Conservation (phyloP, 2,797 vertebrate species). For the Rhinoraja longicauda region DNA sequence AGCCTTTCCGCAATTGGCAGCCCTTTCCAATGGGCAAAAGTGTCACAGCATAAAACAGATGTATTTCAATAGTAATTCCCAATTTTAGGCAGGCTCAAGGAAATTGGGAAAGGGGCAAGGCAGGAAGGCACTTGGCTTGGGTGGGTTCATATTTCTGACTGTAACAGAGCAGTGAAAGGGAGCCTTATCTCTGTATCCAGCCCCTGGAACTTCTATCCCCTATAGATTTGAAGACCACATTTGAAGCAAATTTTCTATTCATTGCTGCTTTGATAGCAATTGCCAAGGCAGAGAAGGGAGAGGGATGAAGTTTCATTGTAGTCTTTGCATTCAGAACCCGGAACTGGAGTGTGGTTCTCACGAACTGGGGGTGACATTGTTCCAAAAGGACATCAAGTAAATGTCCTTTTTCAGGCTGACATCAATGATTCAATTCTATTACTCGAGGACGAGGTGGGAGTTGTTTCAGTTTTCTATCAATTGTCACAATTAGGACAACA, state of each 20-base stretch:
- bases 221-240: neutral
- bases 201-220: neutral
- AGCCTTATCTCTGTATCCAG: neutral
- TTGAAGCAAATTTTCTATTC: neutral
- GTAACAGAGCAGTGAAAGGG: no score
- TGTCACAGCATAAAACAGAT: no score
- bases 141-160: no score
- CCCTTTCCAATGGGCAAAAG: no score
- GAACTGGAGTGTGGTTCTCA: neutral
- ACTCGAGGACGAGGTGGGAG: neutral
- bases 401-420: neutral
- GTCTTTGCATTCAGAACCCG: neutral
- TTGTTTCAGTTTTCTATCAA: neutral
- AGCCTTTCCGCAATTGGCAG: no score
- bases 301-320: neutral
- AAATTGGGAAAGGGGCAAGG: no score
- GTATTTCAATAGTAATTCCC: no score
- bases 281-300: neutral
- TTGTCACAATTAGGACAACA: neutral
- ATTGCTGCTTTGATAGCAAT: neutral
- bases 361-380: neutral
- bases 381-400: neutral
- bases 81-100: no score
- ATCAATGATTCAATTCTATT: neutral
- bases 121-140: no score